Base-by-base conservation (phyloP, 2,797 vertebrate genomes). In the Etheostoma nigrum region DNA sequence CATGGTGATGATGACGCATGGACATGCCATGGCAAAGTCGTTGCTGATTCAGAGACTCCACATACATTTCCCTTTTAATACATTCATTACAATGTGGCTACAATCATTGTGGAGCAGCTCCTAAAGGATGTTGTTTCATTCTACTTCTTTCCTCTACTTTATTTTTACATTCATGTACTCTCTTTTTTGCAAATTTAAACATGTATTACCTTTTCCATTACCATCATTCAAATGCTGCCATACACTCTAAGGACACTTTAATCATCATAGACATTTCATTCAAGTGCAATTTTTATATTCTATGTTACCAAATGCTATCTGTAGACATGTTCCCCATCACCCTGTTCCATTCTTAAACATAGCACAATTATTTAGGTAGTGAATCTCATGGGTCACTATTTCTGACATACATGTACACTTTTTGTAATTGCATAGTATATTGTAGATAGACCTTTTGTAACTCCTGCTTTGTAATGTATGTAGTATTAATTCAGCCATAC, bases 381-480 rank as follows among this genome's bases (percentile, higher is more conserved):
- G 21, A 10, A 57, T 15, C 47, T 60, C 27, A 13, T 21, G 8
- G 19, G 33, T 45, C 33, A 72, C 33, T 13, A 36, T 59, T 10
- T 54, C 59, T 33, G 10, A 63, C n/a, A 58, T 1, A 15, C 4
- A 27, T 27, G 27, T 27, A 27, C 30, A 57, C 51, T 44, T 49
- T 8, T 40, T 44, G 9, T 55, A 15, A 36, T 44, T 21, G 13
- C 10, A 4, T n/a, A n/a, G n/a, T n/a, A 15, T 30, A 49, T 5
- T 42, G 58, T 13, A 52, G 16, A 70, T 19, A 11, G 8, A 27
- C 12, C 47, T 30, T 71, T 11, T 59, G 7, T 15, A 51, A 49
- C 23, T 57, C 67, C 33, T 62, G 51, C 36, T 72, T 21, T 70
- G 21, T 65, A 21, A 45, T 33, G 18, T 40, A 25, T 48, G 40